Conservation (phyloP, 2,797 vertebrate genomes). For the Chaetophractus vellerosus region DNA sequence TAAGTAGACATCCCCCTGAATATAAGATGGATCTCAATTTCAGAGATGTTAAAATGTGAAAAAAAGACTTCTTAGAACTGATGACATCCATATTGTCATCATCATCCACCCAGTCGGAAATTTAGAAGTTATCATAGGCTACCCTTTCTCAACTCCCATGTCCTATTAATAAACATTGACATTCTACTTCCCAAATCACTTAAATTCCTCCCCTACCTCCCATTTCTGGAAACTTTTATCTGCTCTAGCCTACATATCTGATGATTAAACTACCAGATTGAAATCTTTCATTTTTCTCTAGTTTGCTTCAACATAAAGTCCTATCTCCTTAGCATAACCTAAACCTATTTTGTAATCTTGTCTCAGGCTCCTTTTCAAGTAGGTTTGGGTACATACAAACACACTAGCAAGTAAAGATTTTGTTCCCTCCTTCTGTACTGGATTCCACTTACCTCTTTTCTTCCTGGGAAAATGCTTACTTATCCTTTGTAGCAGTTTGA, state of each 20-base stretch:
- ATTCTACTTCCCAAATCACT: conserved; percentile 10
- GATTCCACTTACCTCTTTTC: neutral
- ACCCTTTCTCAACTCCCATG: neutral
- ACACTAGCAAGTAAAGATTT: neutral
- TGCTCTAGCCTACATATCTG: neutral
- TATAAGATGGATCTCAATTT: conserved; percentile 1
- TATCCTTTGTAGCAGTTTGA: neutral
- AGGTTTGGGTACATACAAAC: neutral
- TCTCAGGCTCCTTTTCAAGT: neutral
- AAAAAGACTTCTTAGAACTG: neutral
- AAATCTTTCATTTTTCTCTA: conserved; percentile 12
- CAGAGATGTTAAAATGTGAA: neutral
- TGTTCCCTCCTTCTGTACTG: neutral
- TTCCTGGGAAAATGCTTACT: conserved; percentile 5
- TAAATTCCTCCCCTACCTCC: neutral
- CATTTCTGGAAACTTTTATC: conserved; percentile 20
- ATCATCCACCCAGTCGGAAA: neutral
- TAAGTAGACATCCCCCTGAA: neutral
- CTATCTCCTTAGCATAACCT: neutral
- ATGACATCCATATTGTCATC: neutral
- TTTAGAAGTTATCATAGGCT: neutral
- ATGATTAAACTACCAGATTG: conserved; percentile 31
- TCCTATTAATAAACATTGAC: neutral
- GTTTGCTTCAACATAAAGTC: conserved; percentile 44
- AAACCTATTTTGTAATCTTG: neutral